A percentile compares a stretch with the other conserved stretches of the same genome.
Evolutionary conservation across 2,797 vertebrate genomes (phyloP).

Genomic region (Pangasius sanitwongsei): DNA sequence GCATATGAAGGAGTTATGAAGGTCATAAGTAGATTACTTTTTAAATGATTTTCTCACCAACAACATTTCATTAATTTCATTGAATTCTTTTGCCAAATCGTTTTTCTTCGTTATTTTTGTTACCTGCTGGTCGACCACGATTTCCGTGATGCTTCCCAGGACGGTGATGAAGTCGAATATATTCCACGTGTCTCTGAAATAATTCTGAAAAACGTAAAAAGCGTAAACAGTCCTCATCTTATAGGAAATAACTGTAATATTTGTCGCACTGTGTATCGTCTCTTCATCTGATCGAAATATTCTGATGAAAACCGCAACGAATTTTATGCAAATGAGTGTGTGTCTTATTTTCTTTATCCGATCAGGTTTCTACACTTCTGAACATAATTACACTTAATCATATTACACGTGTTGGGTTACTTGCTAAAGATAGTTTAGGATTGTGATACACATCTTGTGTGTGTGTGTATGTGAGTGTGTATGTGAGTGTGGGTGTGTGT

Average conservation of each 20-base stretch:
- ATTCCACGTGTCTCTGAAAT: conserved; percentile 15
- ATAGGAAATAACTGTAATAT: not conserved
- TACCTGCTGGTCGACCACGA: conserved; percentile 5
- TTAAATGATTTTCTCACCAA: not conserved
- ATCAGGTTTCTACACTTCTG: not conserved
- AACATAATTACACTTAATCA: not conserved
- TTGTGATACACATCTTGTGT: not conserved
- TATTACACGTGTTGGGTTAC: not conserved
- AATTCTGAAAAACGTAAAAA: not conserved
- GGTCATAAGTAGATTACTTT: not conserved
- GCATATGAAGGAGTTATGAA: not conserved
- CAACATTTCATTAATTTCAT: not conserved
- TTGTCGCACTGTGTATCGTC: not conserved
- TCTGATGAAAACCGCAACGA: not conserved
- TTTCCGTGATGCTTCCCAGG: not conserved
- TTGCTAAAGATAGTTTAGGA: not conserved
- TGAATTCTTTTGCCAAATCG: not conserved
- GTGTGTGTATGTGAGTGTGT: not conserved
- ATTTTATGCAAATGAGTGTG: not conserved
- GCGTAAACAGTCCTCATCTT: not conserved
- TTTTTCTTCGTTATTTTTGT: not conserved
- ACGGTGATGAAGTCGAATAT: conserved; percentile 9
- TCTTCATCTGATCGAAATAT: not conserved
- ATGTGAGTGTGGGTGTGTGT: not conserved
- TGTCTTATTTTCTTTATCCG: not conserved